phyloP scores from a whole-genome alignment of 2,888 invertebrate species.

The Harpagoxenus sublaevis region DNA sequence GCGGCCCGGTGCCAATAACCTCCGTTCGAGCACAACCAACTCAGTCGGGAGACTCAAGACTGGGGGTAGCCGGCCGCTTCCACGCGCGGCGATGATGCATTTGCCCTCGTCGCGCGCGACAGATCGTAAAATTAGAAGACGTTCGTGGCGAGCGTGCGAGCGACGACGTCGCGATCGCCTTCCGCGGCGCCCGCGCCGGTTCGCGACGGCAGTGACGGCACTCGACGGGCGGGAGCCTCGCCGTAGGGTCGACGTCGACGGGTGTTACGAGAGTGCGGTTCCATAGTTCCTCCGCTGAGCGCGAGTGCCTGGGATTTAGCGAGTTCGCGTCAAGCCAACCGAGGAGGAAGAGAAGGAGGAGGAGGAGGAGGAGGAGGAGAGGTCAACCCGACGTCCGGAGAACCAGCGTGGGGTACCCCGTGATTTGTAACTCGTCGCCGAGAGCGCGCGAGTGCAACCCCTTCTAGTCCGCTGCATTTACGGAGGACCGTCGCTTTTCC shows the following conservation, averaged over 20 bases:
- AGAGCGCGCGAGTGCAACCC: slow-evolving; percentile 62
- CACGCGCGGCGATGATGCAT: slow-evolving; percentile 78
- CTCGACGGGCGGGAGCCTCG: slow-evolving; percentile 44
- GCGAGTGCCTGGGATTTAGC: slow-evolving; percentile 9
- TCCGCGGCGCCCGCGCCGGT: slow-evolving; percentile 41
- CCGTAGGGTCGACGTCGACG: not conserved
- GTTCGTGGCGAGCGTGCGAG: slow-evolving; percentile 71
- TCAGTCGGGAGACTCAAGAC: slow-evolving; percentile 40
- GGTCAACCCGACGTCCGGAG: not conserved
- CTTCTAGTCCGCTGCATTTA: slow-evolving; percentile 79
- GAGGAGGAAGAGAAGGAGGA: not conserved
- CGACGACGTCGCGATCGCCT: slow-evolving; percentile 45
- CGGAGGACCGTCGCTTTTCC: slow-evolving; percentile 42
- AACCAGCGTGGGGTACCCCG: slow-evolving; percentile 6
- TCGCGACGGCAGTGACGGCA: slow-evolving; percentile 29
- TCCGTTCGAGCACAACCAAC: slow-evolving; percentile 49
- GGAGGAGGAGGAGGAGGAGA: too few relatives aligned
- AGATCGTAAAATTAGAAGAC: slow-evolving; percentile 81
- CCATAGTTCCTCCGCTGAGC: slow-evolving; percentile 61
- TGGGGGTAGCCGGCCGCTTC: slow-evolving; percentile 63
- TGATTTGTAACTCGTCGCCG: not conserved
- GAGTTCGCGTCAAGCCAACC: slow-evolving; percentile 14
- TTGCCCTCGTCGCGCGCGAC: slow-evolving; percentile 79
- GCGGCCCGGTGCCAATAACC: slow-evolving; percentile 79
- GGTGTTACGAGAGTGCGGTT: slow-evolving; percentile 54